Evolutionary conservation across 1,140 invertebrate genomes (phyloP), one percentile per base, ranked within the genome.

Genomic region (Anoplolepis gracilipes): DNA sequence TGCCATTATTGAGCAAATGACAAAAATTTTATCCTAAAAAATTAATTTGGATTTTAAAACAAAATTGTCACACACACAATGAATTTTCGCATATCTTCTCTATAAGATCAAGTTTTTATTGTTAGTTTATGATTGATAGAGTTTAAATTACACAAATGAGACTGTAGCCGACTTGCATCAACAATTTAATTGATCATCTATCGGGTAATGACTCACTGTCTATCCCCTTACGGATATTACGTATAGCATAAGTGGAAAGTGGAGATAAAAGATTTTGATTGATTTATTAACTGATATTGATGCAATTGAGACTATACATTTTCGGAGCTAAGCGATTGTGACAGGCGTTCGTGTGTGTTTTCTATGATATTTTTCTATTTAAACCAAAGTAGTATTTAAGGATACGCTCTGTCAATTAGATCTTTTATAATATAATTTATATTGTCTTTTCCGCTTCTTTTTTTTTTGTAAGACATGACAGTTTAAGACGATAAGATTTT

Each of bases 331-430:
- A 75, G 57, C 25, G 73, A 64, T 85, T 30, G 28, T 84, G 73
- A 53, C 36, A 65, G 42, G 65, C 53, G 64, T 67, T 81, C 59
- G 10, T 73, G 78, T 53, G 82, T 42, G 30, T 86, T 70, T 88
- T 85, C 62, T 79, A 90, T 16, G 46, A 78, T 90, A 90, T 90
- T 91, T 91, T 91, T 91, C 85, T 87, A 91, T 88, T 91, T 77
- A 46, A 70, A 85, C 59, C 59, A 64, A 67, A 84, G 85, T 91
- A 91, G 85, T 82, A 65, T 64, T 84, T 91, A 87, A 90, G 85
- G 19, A 85, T 88, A 81, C 46, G 39, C 55, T 49, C 46, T 85
- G 87, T 92, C 90, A 91, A 92, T 91, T 92, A 91, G 86, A 86
- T 81, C 64, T 85, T 53, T 62, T 84, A n/a, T 46, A n/a, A n/a